Percentiles rank a stretch among this genome's conserved stretches.
These are phyloP conservation scores for Polypterus bichir DNA, from an alignment of 2,113 vertebrate species.

Conservation along the genomic window DNA sequence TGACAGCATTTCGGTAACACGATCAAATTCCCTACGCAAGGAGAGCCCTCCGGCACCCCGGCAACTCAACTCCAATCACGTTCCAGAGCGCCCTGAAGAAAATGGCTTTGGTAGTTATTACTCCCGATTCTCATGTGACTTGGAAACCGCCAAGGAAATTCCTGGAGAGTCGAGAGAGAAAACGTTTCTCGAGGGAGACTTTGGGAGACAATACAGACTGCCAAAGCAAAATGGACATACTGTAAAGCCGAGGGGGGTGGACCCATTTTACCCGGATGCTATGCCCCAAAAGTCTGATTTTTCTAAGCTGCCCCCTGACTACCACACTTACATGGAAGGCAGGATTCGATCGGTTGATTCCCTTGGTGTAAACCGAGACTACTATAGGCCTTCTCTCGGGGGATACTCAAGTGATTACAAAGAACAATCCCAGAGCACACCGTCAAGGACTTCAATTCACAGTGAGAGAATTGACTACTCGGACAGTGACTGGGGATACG, in stretches of 20 bases:
- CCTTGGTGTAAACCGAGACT: constrained; percentile 45
- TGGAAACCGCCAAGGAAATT: constrained; percentile 67
- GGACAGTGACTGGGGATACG: constrained; percentile 69
- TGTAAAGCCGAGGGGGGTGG: constrained; percentile 46
- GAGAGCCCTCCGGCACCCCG: constrained; percentile 82
- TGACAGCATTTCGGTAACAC: constrained; percentile 91
- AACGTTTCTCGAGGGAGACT: constrained; percentile 54
- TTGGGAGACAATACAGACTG: constrained; percentile 64
- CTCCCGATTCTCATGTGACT: constrained; percentile 82
- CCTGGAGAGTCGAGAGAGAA: constrained; percentile 53
- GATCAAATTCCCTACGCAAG: constrained; percentile 91
- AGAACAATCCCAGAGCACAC: constrained; percentile 64
- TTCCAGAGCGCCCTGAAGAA: constrained; percentile 56
- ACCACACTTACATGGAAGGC: constrained; percentile 68
- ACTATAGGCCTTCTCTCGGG: constrained; percentile 48
- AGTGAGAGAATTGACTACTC: constrained; percentile 74
- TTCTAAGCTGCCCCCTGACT: constrained; percentile 68
- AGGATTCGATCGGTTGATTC: constrained; percentile 65
- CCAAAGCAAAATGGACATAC: constrained; percentile 78
- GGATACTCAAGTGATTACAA: constrained; percentile 70
- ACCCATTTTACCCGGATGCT: constrained; percentile 72
- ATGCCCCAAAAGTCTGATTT: constrained; percentile 70
- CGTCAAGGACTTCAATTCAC: constrained; percentile 66
- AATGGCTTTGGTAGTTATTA: constrained; percentile 81
- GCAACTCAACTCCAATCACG: constrained; percentile 55